Base-by-base conservation (phyloP, 1,140 invertebrate genomes). In the Teleopsis dalmanni region DNA sequence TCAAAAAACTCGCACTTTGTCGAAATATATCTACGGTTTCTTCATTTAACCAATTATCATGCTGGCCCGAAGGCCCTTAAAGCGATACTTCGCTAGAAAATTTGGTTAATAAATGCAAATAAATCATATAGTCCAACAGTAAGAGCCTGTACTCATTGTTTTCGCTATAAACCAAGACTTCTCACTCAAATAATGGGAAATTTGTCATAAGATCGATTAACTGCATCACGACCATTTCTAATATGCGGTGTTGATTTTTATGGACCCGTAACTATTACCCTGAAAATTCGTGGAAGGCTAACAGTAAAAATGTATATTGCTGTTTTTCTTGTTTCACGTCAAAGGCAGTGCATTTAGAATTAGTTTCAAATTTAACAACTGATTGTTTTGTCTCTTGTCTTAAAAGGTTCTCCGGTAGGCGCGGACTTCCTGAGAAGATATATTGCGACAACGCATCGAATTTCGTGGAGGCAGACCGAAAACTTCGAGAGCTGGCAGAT, bases 311-410 rank as follows among this genome's bases (percentile, higher is more conserved):
- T n/a, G 3, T 48, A 48, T 18, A 34, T 48, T 14, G 6, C 36
- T 3, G 3, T 48, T 3, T 48, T 48, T 16, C 55, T 5, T 62
- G 56, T 27, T 46, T 62, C 7, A 64, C 50, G 60, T 60, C 56
- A 65, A 72, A 56, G 70, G 65, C 66, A 59, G 70, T 58, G 57
- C 73, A 73, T 69, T 63, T 67, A 57, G 75, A 63, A 71, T 51
- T 51, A 57, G 62, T 70, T 52, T 50, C 47, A 2, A 57, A 66
- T 48, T 25, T 71, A 6, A 55, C 65, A 1, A 61, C 60, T 1
- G 55, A 60, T 27, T 57, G 52, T 3, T 71, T 72, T 49, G 14
- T 72, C 3, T 53, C 58, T 4, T 57, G 60, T 2, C 52, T 78
- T 23, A 19, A 47, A 42, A 50, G 52, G 40, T 72, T 72, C 47